Conservation (phyloP, 2,113 vertebrate species). For the Polyodon spathula region DNA sequence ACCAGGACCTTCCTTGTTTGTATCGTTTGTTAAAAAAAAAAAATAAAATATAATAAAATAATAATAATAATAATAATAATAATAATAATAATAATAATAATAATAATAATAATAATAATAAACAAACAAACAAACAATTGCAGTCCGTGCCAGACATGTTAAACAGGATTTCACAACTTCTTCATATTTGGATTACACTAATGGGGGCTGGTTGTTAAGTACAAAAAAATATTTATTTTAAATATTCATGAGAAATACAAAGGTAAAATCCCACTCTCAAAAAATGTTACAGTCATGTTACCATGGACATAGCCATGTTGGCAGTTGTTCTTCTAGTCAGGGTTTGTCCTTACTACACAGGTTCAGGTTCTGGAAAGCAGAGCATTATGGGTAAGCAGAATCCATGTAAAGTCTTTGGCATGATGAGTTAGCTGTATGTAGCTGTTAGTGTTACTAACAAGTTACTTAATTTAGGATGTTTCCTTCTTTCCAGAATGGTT, state of each 20-base stretch:
- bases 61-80: no score
- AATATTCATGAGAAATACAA: conserved; percentile 16
- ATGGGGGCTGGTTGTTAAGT: conserved; percentile 22
- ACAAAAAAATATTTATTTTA: conserved; percentile 5
- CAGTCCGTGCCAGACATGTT: conserved; percentile 22
- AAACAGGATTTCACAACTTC: conserved; percentile 6
- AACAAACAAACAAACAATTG: conserved; percentile 12
- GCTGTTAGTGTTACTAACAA: conserved; percentile 26
- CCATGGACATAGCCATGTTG: conserved; percentile 18
- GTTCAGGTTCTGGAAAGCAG: conserved; percentile 47
- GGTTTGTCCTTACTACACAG: conserved; percentile 39
- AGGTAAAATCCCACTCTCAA: conserved; percentile 25
- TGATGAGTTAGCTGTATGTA: conserved; percentile 66
- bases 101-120: conserved; percentile 1
- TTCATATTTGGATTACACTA: conserved; percentile 8
- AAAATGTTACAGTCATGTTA: conserved; percentile 26
- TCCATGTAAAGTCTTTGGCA: conserved; percentile 60
- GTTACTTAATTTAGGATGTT: conserved; percentile 9
- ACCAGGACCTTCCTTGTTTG: conserved; percentile 3
- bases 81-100: no score
- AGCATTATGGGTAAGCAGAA: conserved; percentile 34
- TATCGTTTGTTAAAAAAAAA: no score
- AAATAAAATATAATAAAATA: no score
- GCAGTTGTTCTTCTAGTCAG: conserved; percentile 21
- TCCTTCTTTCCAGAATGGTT: conserved; percentile 26